Base-by-base conservation (phyloP, 1,140 invertebrate genomes). In the Drosophila lowei region DNA sequence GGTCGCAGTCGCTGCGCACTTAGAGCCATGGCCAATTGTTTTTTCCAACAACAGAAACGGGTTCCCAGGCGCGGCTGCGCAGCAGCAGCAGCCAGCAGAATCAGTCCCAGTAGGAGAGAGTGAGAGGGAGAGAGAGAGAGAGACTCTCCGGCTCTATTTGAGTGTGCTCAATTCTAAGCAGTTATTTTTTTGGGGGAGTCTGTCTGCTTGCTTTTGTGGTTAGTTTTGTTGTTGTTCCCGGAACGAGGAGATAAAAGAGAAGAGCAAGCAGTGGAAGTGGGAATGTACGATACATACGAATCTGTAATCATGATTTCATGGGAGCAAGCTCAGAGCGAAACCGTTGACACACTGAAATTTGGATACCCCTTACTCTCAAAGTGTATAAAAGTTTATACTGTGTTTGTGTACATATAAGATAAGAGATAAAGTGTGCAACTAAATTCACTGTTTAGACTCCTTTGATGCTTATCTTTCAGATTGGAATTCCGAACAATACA, bases 111-210 rank as follows among this genome's bases (percentile, higher is more conserved):
- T 46, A 34, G 1, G 18, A 59, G 54, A 58, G 66, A 44, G 66
- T n/a, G n/a, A 44, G 63, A 68, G 63, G 49, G 52, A 57, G 8
- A 30, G 65, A 58, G 63, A 52, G 65, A 64, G 63, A 67, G 63
- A 57, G 38, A 68, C 16, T 42, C 41, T 50, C 23, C 54, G 77
- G 58, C 56, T 85, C 60, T 75, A 80, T 57, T 75, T 73, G 63
- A 86, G 72, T 73, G 67, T 70, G 77, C 81, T 62, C 72, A 72
- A 86, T 84, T 84, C 80, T 73, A 73, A 77, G 66, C 80, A 72
- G 56, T 75, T 55, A 43, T 72, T 58, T 64, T 38, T 67, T 67
- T 42, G 7, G 50, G 64, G 64, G 64, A 30, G 28, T 68, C 42
- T 56, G 43, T 23, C 42, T 18, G 25, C 41, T 30, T 42, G 55